Conservation (phyloP, 2,888 invertebrate species). For the Drosophila mimetica region DNA sequence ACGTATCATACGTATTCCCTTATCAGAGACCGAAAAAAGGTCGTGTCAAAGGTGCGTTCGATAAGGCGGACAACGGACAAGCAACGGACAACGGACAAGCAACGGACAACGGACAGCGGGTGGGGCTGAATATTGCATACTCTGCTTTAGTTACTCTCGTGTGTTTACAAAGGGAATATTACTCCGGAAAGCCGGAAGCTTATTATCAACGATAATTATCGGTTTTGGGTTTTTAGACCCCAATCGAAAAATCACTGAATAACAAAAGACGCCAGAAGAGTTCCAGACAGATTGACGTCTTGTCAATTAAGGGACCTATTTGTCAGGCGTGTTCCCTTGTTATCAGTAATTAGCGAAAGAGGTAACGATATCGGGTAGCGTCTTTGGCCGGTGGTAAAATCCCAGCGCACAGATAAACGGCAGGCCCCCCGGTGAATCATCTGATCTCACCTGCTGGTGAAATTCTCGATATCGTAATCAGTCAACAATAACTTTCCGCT, state of each 20-base stretch:
- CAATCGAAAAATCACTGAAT: too few species aligned
- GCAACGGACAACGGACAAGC: background rate
- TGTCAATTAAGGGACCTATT: background rate
- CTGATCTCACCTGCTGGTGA: constrained; percentile 3
- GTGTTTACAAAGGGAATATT: constrained; percentile 4
- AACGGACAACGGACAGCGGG: background rate
- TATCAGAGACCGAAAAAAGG: constrained; percentile 33
- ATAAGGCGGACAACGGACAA: constrained; percentile 12
- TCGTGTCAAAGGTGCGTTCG: constrained; percentile 61
- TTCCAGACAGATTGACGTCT: background rate
- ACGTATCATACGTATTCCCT: constrained; percentile 5
- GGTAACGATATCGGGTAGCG: background rate
- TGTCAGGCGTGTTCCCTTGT: background rate
- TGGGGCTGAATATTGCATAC: constrained; percentile 24
- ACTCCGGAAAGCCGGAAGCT: constrained; percentile 17
- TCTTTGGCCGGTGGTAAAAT: background rate
- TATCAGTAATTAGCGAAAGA: background rate
- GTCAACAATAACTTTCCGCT: constrained; percentile 1
- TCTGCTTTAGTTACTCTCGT: constrained; percentile 2
- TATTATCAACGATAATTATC: background rate
- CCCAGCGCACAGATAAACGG: background rate
- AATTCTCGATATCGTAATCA: constrained; percentile 2
- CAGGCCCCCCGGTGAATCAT: constrained; percentile 1
- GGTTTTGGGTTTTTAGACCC: too few species aligned
- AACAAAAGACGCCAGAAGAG: background rate